Base-by-base conservation (phyloP, 2,888 invertebrate genomes). In the Galeruca laticollis region DNA sequence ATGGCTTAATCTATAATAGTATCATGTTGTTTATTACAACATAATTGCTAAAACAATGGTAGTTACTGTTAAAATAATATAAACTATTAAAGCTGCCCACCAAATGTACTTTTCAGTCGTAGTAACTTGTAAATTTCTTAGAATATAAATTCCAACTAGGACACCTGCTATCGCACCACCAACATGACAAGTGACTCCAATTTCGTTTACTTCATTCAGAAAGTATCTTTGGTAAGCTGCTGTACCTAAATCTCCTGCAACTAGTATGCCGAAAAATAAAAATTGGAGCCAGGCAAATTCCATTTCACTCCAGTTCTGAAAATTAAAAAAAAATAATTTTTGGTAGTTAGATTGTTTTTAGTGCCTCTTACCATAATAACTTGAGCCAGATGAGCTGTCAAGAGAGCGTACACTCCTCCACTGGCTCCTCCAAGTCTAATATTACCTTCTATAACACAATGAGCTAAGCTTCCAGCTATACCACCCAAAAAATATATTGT, bases 261-360 rank as follows among this genome's bases (percentile, higher is more conserved):
- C 93, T 75, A 98, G 88, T 9, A 95, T 84, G 0, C 95, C 78
- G 81, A 98, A 94, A 20, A 96, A 90, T 10, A 94, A 82, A 47
- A 98, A 87, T 80, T 98, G 94, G 10, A 95, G 87, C 76, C 94
- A 89, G 0, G 96, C 95, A 82, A 93, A 96, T 82, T 96, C 94
- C 97, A 99, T 98, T 86, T 98, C 96, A 20, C 90, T 88, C 95
- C 97, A 99, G 85, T 99, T 99, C 95, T 96, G 86, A n/a, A 43
- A 47, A 61, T 31, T 57, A 20, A 59, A 51, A 60, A 15, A 10
- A 9, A 18, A 21, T 21, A 10, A 56, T 31, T 11, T 13, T 13
- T 18, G 49, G 26, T 54, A 43, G n/a, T 21, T 49, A n/a, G 51
- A n/a, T 13, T 13, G 15, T 13, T 26, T 49, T 13, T 43, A 43